These are phyloP conservation scores for Pararge aegeria DNA, from an alignment of 1,140 invertebrate genomes.

Conservation along the genomic window DNA sequence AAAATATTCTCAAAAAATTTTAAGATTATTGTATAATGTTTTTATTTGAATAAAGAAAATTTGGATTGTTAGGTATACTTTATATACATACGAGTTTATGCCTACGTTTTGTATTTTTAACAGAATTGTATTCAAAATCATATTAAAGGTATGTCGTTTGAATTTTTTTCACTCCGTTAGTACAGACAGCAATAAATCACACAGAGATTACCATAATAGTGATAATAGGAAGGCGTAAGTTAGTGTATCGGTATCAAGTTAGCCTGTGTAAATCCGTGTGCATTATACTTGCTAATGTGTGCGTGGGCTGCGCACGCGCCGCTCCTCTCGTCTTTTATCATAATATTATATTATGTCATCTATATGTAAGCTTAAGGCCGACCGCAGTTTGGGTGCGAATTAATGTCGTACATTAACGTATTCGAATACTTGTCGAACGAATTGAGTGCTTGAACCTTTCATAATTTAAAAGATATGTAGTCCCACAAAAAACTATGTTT, in stretches of 20 bases:
- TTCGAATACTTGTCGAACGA: too few relatives aligned
- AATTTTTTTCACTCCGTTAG: background rate
- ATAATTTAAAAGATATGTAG: too few relatives aligned
- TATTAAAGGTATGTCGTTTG: background rate
- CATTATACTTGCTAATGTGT: conserved; percentile 44
- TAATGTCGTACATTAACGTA: too few relatives aligned
- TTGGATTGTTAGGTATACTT: too few relatives aligned
- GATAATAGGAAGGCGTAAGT: conserved; percentile 20
- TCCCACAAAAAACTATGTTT: too few relatives aligned
- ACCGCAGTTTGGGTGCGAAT: background rate
- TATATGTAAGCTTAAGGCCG: background rate
- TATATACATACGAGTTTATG: background rate
- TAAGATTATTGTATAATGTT: too few relatives aligned
- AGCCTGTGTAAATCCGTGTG: conserved; percentile 37
- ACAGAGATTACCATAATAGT: conserved; percentile 4
- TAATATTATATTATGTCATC: conserved; percentile 24
- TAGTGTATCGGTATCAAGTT: conserved; percentile 22
- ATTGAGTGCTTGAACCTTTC: too few relatives aligned
- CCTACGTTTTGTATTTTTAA: background rate
- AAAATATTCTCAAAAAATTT: too few relatives aligned
- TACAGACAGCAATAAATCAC: conserved; percentile 1
- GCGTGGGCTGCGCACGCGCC: conserved; percentile 59
- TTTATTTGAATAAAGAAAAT: too few relatives aligned
- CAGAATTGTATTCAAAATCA: background rate
- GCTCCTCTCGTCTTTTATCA: conserved; percentile 39